Percentiles rank a stretch among this genome's conserved stretches.
phyloP scores from a whole-genome alignment of 2,888 invertebrate species.

The Oasisia sp. region DNA sequence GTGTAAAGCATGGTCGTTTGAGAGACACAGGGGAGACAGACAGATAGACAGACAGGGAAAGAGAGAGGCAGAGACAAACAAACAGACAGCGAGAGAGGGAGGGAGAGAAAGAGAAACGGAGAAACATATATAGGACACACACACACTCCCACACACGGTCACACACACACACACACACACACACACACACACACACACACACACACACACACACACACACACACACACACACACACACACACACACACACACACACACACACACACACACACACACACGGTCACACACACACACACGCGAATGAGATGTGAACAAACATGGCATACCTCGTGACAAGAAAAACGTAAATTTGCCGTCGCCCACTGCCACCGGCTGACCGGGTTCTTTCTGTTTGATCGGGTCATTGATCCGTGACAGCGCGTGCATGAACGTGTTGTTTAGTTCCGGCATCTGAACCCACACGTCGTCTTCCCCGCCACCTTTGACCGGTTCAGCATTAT shows the following conservation, averaged over 20 bases:
- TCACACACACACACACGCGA: neutral
- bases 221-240: no score
- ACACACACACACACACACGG: neutral
- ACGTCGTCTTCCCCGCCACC: neutral
- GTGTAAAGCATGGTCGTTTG: no score
- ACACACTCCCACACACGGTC: no score
- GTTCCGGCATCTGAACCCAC: neutral
- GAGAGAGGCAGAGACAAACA: no score
- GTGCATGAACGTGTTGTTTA: neutral
- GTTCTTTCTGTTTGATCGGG: neutral
- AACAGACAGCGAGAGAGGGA: no score
- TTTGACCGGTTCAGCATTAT: neutral
- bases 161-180: no score
- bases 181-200: no score
- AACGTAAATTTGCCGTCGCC: slow-evolving; percentile 1
- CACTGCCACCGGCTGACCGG: neutral
- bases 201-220: no score
- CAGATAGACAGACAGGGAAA: no score
- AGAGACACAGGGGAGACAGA: no score
- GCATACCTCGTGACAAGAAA: neutral
- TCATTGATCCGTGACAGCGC: neutral
- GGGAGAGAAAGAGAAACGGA: no score
- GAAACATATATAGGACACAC: no score
- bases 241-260: neutral
- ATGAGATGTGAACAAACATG: neutral